Percentiles rank a stretch among this genome's conserved stretches.
phyloP scores from a whole-genome alignment of 2,888 invertebrate genomes.

The Acronicta leporina region DNA sequence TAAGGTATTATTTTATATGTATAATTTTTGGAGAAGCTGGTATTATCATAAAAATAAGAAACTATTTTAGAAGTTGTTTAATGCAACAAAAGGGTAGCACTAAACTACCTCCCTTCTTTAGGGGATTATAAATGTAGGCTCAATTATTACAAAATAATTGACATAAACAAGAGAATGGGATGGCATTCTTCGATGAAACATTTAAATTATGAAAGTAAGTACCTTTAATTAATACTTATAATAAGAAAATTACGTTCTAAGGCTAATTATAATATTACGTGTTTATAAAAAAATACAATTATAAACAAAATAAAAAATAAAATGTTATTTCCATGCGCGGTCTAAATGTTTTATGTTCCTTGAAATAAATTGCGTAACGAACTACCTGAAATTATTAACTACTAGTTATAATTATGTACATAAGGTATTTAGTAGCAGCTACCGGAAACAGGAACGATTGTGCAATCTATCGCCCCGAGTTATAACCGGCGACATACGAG shows the following conservation, averaged over 20 bases:
- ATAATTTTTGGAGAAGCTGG: too few relatives aligned
- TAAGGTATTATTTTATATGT: too few relatives aligned
- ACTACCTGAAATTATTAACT: slow-evolving; percentile 10
- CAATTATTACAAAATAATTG: neutral
- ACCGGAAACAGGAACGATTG: slow-evolving; percentile 45
- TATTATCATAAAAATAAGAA: too few relatives aligned
- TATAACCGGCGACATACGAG: slow-evolving; percentile 31
- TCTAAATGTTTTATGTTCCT: neutral
- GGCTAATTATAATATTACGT: neutral
- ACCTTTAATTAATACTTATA: neutral
- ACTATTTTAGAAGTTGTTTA: neutral
- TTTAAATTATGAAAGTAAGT: neutral
- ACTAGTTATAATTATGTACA: slow-evolving; percentile 15
- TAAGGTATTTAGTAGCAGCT: neutral
- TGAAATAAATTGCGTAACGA: slow-evolving; percentile 1
- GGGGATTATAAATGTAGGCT: neutral
- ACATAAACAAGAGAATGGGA: too few relatives aligned
- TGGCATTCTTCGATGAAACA: too few relatives aligned
- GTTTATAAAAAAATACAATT: neutral
- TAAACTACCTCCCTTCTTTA: too few relatives aligned
- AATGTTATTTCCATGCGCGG: neutral
- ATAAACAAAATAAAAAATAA: neutral
- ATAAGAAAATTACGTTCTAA: neutral
- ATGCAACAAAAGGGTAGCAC: too few relatives aligned
- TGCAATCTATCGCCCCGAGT: slow-evolving; percentile 23